Evolutionary conservation across 2,113 vertebrate species (phyloP).

Genomic region (Lynx canadensis): DNA sequence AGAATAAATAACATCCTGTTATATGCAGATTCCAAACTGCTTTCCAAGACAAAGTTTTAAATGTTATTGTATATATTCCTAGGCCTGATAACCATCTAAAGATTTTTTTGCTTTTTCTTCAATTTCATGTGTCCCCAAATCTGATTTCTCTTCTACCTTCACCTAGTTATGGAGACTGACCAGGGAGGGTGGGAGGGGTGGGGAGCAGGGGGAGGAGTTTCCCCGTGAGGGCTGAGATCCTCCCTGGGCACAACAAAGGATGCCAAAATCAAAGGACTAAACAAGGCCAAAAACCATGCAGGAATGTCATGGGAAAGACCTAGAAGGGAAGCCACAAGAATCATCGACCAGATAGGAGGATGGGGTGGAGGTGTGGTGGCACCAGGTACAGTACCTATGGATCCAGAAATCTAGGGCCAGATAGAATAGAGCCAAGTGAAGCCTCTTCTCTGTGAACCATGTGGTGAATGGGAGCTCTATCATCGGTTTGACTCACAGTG

Average conservation of each 20-base stretch:
- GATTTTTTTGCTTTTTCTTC: background rate
- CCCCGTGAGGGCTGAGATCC: background rate
- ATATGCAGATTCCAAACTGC: background rate
- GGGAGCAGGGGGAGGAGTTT: background rate
- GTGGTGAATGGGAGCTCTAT: background rate
- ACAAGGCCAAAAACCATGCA: background rate
- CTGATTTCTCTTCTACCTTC: background rate
- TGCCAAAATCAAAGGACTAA: background rate
- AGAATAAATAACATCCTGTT: background rate
- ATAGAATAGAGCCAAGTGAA: background rate
- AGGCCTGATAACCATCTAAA: background rate
- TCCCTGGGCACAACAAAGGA: background rate
- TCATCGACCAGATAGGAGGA: background rate
- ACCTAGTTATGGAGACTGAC: background rate
- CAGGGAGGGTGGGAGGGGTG: background rate
- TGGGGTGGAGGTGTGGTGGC: background rate
- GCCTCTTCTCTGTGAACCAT: background rate
- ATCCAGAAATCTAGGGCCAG: background rate
- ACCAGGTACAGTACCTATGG: background rate
- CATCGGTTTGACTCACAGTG: background rate
- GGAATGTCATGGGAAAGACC: background rate
- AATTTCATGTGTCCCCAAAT: background rate
- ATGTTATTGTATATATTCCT: background rate
- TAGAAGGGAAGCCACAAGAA: background rate
- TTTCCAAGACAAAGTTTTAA: background rate